Evolutionary conservation across 2,113 vertebrate species (phyloP).

Genomic region (Verasper variegatus): DNA sequence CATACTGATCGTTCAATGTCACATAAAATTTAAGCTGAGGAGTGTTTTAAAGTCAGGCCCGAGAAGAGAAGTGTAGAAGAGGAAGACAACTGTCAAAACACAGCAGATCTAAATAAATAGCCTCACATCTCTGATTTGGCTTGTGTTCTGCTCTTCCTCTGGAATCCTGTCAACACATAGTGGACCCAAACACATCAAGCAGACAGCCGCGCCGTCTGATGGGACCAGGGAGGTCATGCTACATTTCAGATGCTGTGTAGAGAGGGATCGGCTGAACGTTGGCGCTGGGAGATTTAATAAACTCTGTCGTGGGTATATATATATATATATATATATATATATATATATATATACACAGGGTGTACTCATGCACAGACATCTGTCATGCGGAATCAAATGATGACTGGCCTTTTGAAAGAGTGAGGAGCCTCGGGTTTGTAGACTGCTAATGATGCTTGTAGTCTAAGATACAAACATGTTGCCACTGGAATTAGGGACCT

Average conservation of each 20-base stretch:
- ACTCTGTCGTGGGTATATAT: slow-evolving; percentile 51
- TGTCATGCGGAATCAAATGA: slow-evolving; percentile 49
- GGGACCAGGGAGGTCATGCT: slow-evolving; percentile 74
- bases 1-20: slow-evolving; percentile 39
- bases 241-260: slow-evolving; percentile 70
- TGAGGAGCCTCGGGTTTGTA: slow-evolving; percentile 24
- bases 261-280: slow-evolving; percentile 46
- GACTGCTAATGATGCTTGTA: slow-evolving; percentile 49
- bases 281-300: slow-evolving; percentile 58
- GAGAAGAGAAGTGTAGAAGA: slow-evolving; percentile 3
- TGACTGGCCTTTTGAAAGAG: slow-evolving; percentile 35
- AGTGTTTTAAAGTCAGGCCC: slow-evolving; percentile 1
- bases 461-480: slow-evolving; percentile 42
- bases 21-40: slow-evolving; percentile 23
- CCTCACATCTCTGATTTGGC: slow-evolving; percentile 54
- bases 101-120: slow-evolving; percentile 53
- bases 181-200: slow-evolving; percentile 68
- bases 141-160: slow-evolving; percentile 42
- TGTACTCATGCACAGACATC: slow-evolving; percentile 41
- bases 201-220: slow-evolving; percentile 66
- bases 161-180: slow-evolving; percentile 65
- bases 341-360: slow-evolving; percentile 9
- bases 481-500: slow-evolving; percentile 17
- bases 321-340: background rate
- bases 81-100: slow-evolving; percentile 48